Evolutionary conservation across 2,888 invertebrate species (phyloP).

Genomic region (Pyrrhosoma nymphula): DNA sequence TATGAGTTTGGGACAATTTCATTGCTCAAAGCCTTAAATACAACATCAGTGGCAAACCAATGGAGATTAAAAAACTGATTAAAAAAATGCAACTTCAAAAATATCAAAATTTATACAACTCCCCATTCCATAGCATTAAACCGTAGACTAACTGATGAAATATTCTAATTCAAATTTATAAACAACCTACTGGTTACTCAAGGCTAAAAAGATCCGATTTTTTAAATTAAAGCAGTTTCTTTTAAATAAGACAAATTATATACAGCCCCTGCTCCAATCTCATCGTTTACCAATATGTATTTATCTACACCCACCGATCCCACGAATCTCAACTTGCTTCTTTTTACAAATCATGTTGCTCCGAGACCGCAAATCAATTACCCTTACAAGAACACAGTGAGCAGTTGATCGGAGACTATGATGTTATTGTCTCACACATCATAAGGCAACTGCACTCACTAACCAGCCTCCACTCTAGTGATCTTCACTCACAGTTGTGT

Average conservation of each 20-base stretch:
- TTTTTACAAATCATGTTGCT: slow-evolving; percentile 6
- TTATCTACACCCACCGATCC: slow-evolving; percentile 7
- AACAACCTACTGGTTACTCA: neutral
- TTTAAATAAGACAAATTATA: slow-evolving; percentile 43
- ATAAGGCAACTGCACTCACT: neutral
- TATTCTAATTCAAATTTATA: neutral
- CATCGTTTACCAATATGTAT: neutral
- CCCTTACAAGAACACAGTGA: slow-evolving; percentile 51
- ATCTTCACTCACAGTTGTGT: slow-evolving; percentile 68
- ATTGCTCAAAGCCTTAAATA: slow-evolving; percentile 2
- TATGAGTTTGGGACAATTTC: neutral
- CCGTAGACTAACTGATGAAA: neutral
- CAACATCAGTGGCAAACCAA: slow-evolving; percentile 44
- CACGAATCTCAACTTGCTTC: neutral
- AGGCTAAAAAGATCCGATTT: slow-evolving; percentile 17
- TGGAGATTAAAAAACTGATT: neutral
- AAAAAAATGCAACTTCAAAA: slow-evolving; percentile 57
- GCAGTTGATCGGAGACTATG: neutral
- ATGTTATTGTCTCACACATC: neutral
- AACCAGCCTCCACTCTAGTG: slow-evolving; percentile 1
- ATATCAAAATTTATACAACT: slow-evolving; percentile 51
- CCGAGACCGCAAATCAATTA: slow-evolving; percentile 67
- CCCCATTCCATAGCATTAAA: neutral
- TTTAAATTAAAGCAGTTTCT: neutral
- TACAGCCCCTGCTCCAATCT: neutral